Conservation (phyloP, 2,888 invertebrate genomes). For the Thecocarcelia acutangulata region DNA sequence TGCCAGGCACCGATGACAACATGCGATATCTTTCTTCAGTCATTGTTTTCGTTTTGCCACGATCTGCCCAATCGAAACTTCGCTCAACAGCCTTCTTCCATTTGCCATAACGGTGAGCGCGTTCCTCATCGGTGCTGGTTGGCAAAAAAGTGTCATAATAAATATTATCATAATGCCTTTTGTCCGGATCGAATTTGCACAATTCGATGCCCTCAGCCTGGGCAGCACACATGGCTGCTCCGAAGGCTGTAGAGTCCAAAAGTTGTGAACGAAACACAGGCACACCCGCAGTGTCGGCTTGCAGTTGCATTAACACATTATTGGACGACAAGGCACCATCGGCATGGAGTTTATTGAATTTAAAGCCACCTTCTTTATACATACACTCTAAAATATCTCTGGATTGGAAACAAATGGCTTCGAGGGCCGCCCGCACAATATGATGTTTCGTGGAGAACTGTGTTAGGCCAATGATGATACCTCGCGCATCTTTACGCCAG, state of each 20-base stretch:
- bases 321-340: conserved; percentile 97
- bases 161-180: conserved; percentile 81
- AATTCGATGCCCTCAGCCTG: conserved; percentile 88
- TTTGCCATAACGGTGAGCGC: conserved; percentile 91
- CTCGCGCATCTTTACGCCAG: conserved; percentile 96
- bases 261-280: conserved; percentile 93
- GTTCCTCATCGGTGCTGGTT: conserved; percentile 89
- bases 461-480: conserved; percentile 95
- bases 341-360: conserved; percentile 91
- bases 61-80: conserved; percentile 90
- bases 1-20: conserved; percentile 89
- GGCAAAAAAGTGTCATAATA: conserved; percentile 90
- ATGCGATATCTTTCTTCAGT: conserved; percentile 91
- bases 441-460: conserved; percentile 96
- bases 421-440: conserved; percentile 95
- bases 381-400: conserved; percentile 96
- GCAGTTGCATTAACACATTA: conserved; percentile 95
- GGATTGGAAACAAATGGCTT: conserved; percentile 98
- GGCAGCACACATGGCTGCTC: conserved; percentile 96
- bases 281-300: conserved; percentile 95
- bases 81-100: conserved; percentile 98
- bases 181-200: conserved; percentile 86
- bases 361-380: conserved; percentile 95
- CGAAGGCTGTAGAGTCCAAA: conserved; percentile 95
- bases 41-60: conserved; percentile 86